phyloP scores from a whole-genome alignment of 1,140 invertebrate genomes.

The Antheraea mylitta region DNA sequence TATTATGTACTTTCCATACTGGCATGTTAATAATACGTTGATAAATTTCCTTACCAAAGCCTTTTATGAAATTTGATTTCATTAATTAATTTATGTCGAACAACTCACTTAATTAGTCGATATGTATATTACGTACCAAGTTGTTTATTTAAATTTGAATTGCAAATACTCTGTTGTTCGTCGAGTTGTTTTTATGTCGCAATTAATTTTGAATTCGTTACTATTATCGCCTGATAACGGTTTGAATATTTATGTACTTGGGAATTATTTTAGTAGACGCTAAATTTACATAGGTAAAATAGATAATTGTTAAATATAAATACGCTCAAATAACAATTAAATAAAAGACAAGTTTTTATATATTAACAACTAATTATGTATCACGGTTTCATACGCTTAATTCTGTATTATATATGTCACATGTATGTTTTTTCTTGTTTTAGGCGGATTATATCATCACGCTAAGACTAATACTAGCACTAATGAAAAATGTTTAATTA shows the following conservation, averaged over 20 bases:
- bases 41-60: neutral
- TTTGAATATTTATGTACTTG: neutral
- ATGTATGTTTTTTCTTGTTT: too few species aligned
- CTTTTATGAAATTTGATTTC: neutral
- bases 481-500: too few species aligned
- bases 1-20: neutral
- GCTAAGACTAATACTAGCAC: too few species aligned
- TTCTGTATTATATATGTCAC: too few species aligned
- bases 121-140: neutral
- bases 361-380: too few species aligned
- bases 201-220: neutral
- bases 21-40: neutral
- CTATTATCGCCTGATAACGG: neutral
- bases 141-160: constrained; percentile 2
- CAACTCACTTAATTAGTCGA: neutral
- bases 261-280: too few species aligned
- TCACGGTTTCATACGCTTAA: too few species aligned
- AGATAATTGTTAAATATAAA: too few species aligned
- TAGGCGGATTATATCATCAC: too few species aligned
- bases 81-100: neutral
- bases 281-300: too few species aligned
- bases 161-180: neutral
- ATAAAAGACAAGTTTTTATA: too few species aligned
- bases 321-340: too few species aligned
- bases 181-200: neutral